Evolutionary conservation across 2,797 vertebrate genomes (phyloP).

Genomic region (Pseudochaenichthys georgianus): DNA sequence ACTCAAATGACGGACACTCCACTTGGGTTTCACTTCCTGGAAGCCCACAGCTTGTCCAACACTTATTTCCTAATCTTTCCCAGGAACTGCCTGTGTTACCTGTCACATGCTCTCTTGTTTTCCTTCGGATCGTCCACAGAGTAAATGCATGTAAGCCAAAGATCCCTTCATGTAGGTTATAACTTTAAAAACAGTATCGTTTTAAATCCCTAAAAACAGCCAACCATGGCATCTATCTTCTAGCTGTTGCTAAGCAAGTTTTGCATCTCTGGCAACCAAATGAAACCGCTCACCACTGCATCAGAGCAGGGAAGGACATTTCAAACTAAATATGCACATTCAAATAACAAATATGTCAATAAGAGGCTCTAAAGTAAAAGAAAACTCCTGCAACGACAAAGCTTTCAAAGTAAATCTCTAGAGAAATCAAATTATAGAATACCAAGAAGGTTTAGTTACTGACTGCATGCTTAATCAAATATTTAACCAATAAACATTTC

Average conservation of each 20-base stretch:
- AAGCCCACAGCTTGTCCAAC: slow-evolving; percentile 15
- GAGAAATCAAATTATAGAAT: neutral
- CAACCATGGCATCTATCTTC: slow-evolving; percentile 8
- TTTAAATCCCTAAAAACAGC: slow-evolving; percentile 4
- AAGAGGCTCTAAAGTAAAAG: neutral
- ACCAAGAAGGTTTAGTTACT: neutral
- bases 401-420: neutral
- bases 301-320: neutral
- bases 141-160: neutral
- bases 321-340: neutral
- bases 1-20: neutral
- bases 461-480: neutral
- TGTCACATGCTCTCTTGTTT: slow-evolving; percentile 20
- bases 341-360: neutral
- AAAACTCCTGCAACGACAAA: neutral
- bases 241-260: slow-evolving; percentile 42
- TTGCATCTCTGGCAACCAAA: slow-evolving; percentile 15
- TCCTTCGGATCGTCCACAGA: neutral
- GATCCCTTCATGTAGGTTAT: neutral
- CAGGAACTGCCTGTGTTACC: slow-evolving; percentile 23
- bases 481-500: no score
- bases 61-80: slow-evolving; percentile 46
- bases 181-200: neutral
- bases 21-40: slow-evolving; percentile 59
- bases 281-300: neutral